Conservation (phyloP, 1,140 invertebrate genomes). For the Zaprionus ghesquierei region DNA sequence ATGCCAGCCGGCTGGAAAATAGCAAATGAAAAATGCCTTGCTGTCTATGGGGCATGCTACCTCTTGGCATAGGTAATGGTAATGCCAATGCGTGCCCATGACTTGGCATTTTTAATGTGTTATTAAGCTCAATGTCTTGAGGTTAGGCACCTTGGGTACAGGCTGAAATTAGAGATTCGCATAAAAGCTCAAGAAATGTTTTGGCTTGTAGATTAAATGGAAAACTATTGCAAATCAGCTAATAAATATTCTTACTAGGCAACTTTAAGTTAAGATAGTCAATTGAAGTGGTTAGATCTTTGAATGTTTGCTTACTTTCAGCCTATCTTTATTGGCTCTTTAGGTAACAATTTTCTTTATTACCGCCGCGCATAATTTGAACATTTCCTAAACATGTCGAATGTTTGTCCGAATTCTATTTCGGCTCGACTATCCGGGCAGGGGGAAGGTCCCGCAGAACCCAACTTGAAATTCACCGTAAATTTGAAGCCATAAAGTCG, state of each 20-base stretch:
- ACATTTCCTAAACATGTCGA: conserved; percentile 55
- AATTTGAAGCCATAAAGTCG: conserved; percentile 43
- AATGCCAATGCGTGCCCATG: conserved; percentile 31
- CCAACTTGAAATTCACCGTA: conserved; percentile 11
- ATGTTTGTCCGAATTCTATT: conserved; percentile 16
- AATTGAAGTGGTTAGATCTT: background rate
- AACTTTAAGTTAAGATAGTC: no score
- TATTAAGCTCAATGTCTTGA: conserved; percentile 16
- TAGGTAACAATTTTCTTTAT: background rate
- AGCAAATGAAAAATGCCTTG: conserved; percentile 3
- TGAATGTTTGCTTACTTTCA: background rate
- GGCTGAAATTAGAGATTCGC: background rate
- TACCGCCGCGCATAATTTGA: background rate
- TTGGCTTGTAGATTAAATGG: background rate
- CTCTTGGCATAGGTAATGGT: background rate
- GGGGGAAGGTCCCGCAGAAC: background rate
- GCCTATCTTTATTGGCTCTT: background rate
- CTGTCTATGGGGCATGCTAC: background rate
- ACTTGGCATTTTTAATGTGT: conserved; percentile 34
- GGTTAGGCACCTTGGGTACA: background rate
- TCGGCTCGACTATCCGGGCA: conserved; percentile 12
- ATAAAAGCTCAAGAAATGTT: background rate
- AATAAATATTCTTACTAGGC: no score
- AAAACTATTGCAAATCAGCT: no score
- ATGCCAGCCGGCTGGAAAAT: conserved; percentile 15